Evolutionary conservation across 2,113 vertebrate genomes (phyloP).

Genomic region (Danio rerio): GRCz12tu NC_133192.1:22884001-22884500

Average conservation of each 20-base stretch:
- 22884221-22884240: neutral
- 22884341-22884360: neutral
- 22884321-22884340: neutral
- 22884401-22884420: neutral
- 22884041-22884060: conserved; percentile 81
- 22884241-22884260: neutral
- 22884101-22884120: conserved; percentile 80
- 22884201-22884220: neutral
- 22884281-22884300: neutral
- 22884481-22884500: too few relatives aligned
- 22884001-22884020: conserved; percentile 18
- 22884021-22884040: conserved; percentile 79
- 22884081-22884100: conserved; percentile 80
- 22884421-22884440: neutral
- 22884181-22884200: neutral
- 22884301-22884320: too few relatives aligned
- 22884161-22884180: neutral
- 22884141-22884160: conserved; percentile 83
- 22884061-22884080: conserved; percentile 71
- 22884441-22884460: neutral
- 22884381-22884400: neutral
- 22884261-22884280: neutral
- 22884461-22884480: too few relatives aligned
- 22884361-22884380: neutral
- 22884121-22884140: conserved; percentile 84